These are phyloP conservation scores for Mylabris sibirica DNA, from an alignment of 2,888 invertebrate species.

Conservation along the genomic window DNA sequence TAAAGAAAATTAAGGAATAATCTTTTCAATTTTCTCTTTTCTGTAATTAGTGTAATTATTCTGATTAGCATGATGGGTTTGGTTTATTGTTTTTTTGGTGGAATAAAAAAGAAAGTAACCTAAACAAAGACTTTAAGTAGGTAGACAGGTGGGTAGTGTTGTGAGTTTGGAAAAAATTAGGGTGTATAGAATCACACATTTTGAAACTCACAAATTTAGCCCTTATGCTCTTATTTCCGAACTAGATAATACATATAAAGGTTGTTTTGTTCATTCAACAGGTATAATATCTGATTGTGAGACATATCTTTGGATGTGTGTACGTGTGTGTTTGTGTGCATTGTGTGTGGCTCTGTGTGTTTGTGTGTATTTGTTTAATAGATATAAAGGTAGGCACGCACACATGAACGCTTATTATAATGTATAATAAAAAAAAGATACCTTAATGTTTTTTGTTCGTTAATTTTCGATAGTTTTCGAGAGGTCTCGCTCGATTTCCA, in stretches of 20 bases:
- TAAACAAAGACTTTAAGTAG: not conserved
- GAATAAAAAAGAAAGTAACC: not conserved
- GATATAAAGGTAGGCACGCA: not conserved
- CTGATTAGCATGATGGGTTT: not conserved
- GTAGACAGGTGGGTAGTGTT: not conserved
- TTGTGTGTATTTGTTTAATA: not conserved
- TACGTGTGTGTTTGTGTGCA: no score
- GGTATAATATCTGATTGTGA: not conserved
- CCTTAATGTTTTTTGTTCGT: constrained; percentile 44
- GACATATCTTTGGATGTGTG: not conserved
- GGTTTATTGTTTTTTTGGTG: not conserved
- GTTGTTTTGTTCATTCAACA: not conserved
- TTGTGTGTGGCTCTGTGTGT: no score
- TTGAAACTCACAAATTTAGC: not conserved
- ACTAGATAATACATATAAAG: constrained; percentile 5
- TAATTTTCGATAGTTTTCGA: constrained; percentile 50
- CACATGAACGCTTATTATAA: not conserved
- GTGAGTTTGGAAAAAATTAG: not conserved
- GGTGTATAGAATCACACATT: not conserved
- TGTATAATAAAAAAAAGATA: not conserved
- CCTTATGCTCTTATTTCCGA: not conserved
- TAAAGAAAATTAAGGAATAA: not conserved
- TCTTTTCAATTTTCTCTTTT: no score
- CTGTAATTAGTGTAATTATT: not conserved
- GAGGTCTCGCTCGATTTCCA: constrained; percentile 44